Conservation (phyloP, 2,888 invertebrate genomes). For the Oithona nana region DNA sequence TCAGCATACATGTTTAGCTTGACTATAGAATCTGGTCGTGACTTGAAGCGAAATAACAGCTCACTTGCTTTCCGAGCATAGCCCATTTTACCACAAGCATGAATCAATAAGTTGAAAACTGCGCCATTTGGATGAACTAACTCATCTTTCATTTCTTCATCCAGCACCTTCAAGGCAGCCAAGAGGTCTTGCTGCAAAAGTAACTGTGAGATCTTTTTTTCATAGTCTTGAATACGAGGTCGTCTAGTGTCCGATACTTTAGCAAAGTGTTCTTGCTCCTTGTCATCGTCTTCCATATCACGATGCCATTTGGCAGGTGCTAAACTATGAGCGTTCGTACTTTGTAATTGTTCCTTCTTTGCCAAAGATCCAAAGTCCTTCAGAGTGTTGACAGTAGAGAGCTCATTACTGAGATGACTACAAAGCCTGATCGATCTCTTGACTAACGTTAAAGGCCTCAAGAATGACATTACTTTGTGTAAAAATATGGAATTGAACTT, state of each 20-base stretch:
- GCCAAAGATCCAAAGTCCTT: too few species aligned
- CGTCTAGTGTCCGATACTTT: constrained; percentile 10
- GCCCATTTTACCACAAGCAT: constrained; percentile 60
- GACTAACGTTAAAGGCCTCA: too few species aligned
- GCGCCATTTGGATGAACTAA: constrained; percentile 45
- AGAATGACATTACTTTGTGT: too few species aligned
- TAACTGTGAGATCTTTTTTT: background rate
- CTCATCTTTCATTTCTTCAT: constrained; percentile 55
- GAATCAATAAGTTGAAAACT: constrained; percentile 40
- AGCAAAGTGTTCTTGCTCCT: background rate
- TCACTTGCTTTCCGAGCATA: constrained; percentile 67
- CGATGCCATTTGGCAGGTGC: too few species aligned
- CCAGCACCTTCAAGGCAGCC: constrained; percentile 58
- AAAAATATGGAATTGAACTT: too few species aligned
- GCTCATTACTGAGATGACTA: too few species aligned
- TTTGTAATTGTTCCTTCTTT: too few species aligned
- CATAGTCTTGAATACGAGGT: background rate
- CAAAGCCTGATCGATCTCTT: too few species aligned
- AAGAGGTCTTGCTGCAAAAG: constrained; percentile 25
- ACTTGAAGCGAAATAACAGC: constrained; percentile 40
- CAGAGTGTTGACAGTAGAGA: too few species aligned
- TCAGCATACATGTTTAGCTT: constrained; percentile 58
- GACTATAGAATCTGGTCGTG: constrained; percentile 38
- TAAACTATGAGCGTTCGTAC: too few species aligned
- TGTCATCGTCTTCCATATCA: constrained; percentile 15